Conservation (phyloP, 2,113 vertebrate species). For the Bostrychus sinensis region DNA sequence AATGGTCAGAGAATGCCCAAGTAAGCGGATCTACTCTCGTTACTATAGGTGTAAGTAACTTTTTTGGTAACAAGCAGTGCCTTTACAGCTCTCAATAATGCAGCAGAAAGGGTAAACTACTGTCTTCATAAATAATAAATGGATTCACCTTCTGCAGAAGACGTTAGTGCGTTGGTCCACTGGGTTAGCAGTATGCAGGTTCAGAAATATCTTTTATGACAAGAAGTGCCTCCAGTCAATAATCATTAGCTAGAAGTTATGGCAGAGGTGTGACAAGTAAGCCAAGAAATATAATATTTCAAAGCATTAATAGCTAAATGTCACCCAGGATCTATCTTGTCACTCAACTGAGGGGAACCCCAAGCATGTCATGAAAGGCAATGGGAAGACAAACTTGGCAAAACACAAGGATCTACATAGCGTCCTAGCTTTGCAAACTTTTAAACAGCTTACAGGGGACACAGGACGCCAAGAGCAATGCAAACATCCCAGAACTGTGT, state of each 20-base stretch:
- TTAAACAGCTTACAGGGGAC: neutral
- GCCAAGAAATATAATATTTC: too few relatives aligned
- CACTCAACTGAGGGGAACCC: neutral
- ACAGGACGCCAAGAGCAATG: slow-evolving; percentile 4
- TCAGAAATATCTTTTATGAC: neutral
- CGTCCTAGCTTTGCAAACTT: slow-evolving; percentile 35
- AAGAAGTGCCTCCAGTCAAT: neutral
- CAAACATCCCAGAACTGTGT: slow-evolving; percentile 7
- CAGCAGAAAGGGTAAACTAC: slow-evolving; percentile 50
- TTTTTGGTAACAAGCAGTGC: slow-evolving; percentile 49
- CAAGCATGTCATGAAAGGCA: neutral
- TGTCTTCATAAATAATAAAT: slow-evolving; percentile 61
- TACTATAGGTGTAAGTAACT: slow-evolving; percentile 47
- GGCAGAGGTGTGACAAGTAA: slow-evolving; percentile 5
- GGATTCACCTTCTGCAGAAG: slow-evolving; percentile 24
- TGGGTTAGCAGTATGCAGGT: slow-evolving; percentile 16
- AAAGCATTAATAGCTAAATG: too few relatives aligned
- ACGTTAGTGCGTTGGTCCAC: slow-evolving; percentile 16
- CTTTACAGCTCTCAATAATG: slow-evolving; percentile 64
- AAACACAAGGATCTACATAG: neutral
- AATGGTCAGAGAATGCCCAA: too few relatives aligned
- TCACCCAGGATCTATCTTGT: neutral
- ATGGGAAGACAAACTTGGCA: neutral
- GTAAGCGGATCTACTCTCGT: slow-evolving; percentile 6
- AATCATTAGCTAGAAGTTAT: neutral